phyloP scores from a whole-genome alignment of 2,797 vertebrate species.

The Pampus argenteus region DNA sequence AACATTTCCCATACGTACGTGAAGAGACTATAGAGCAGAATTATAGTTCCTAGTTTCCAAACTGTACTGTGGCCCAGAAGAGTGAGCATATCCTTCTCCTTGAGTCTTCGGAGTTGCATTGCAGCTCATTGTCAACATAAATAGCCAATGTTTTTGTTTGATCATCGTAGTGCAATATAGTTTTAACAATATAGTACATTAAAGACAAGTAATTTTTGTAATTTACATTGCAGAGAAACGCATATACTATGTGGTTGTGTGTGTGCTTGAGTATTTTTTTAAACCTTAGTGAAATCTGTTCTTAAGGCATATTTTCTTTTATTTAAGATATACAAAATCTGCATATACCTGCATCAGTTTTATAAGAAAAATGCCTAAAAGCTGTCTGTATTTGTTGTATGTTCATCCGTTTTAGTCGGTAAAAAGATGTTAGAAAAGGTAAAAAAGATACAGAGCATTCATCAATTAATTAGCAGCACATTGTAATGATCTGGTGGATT shows the following conservation, averaged over 20 bases:
- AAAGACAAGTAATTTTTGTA: neutral
- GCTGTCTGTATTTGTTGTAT: conserved; percentile 13
- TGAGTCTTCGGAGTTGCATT: neutral
- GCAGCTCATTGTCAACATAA: neutral
- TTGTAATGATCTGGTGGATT: conserved; percentile 66
- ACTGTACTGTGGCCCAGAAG: conserved; percentile 34
- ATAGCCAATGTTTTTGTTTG: neutral
- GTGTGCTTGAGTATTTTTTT: neutral
- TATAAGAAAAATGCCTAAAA: neutral
- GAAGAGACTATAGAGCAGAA: conserved; percentile 52
- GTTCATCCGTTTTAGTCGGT: conserved; percentile 33
- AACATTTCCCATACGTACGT: conserved; percentile 36
- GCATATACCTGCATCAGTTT: neutral
- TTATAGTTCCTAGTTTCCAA: conserved; percentile 31
- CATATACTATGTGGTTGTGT: neutral
- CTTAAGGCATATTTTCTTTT: neutral
- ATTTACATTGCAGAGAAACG: neutral
- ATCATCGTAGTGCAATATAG: neutral
- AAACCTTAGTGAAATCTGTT: neutral
- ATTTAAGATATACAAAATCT: neutral
- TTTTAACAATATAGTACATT: neutral
- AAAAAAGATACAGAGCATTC: conserved; percentile 42
- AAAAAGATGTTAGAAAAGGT: no score
- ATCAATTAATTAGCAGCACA: conserved; percentile 58
- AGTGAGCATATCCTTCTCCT: conserved; percentile 27